Evolutionary conservation across 2,113 vertebrate species (phyloP), one percentile per base, ranked within the genome.

Genomic region (Alligator mississippiensis): DNA sequence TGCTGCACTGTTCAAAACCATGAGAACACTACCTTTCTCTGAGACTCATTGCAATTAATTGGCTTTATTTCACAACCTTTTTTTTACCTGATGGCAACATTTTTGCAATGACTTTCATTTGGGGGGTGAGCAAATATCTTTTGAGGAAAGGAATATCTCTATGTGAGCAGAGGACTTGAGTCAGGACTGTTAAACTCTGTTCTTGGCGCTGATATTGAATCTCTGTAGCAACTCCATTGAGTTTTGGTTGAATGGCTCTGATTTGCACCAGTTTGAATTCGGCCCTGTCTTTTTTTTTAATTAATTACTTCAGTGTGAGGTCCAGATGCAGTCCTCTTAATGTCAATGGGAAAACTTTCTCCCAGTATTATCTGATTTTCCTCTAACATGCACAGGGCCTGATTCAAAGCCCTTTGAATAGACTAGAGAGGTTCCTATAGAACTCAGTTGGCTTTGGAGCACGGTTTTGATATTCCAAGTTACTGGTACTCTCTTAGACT

Each of bases 1-100:
- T 12, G 60, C 63, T 4, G 3, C 7, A 1, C 0, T 55, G 57
- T 17, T 27, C 47, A 2, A 76, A 63, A 64, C 79, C 57, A 6
- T 24, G 80, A 30, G 34, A 28, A 19, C 16, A 0, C 4, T 24
- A 34, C 80, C 74, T 30, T 14, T 63, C 0, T 5, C 0, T 5
- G 38, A 55, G 6, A 0, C 70, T 72, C 70, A 38, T 72, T 47
- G 19, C 4, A 72, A 21, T 27, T 28, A 16, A 78, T 87, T 34
- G 21, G 74, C 55, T 7, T 4, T 22, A 16, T 79, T 82, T 38
- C 68, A 5, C 30, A 72, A 34, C 68, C 21, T 72, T 72, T 6
- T 6, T 72, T 30, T 6, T 72, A 72, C 19, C 21, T 72, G 19
- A 62, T 27, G 18, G 19, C 19, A 24, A 14, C 24, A 21, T 47